A percentile compares a stretch with the other conserved stretches of the same genome.
Conservation (phyloP, 2,888 invertebrate species). For the Plutella xylostella region DNA sequence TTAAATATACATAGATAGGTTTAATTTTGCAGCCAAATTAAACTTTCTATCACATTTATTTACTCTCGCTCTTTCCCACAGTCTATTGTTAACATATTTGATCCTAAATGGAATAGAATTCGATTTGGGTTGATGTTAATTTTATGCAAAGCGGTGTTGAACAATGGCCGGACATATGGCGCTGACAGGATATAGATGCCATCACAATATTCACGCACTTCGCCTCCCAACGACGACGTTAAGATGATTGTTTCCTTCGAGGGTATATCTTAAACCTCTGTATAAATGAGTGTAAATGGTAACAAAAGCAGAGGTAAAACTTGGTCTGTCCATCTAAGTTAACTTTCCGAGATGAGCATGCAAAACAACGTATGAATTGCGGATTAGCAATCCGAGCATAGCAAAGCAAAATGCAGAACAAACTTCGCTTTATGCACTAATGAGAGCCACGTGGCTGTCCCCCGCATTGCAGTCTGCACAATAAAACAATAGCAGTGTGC, state of each 20-base stretch:
- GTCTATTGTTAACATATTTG: background rate
- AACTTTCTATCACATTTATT: too few relatives aligned
- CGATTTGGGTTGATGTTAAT: background rate
- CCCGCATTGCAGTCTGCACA: constrained; percentile 68
- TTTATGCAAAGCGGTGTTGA: constrained; percentile 16
- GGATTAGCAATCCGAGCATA: constrained; percentile 60
- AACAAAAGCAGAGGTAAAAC: constrained; percentile 7
- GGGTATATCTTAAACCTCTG: too few relatives aligned
- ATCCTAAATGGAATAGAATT: background rate
- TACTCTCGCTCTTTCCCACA: background rate
- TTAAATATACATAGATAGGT: background rate
- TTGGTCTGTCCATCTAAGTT: constrained; percentile 12
- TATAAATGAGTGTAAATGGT: too few relatives aligned
- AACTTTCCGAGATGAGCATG: constrained; percentile 26
- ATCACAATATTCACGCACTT: too few relatives aligned
- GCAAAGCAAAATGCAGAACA: constrained; percentile 62
- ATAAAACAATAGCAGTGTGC: constrained; percentile 62
- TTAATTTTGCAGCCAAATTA: background rate
- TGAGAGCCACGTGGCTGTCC: constrained; percentile 67
- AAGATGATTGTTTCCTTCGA: too few relatives aligned
- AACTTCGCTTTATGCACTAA: constrained; percentile 66
- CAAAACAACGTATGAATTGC: constrained; percentile 52
- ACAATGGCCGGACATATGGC: constrained; percentile 53
- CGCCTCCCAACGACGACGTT: too few relatives aligned
- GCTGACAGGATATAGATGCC: constrained; percentile 32